Evolutionary conservation across 2,113 vertebrate species (phyloP), one percentile per base, ranked within the genome.

Genomic region (Platichthys stellatus): DNA sequence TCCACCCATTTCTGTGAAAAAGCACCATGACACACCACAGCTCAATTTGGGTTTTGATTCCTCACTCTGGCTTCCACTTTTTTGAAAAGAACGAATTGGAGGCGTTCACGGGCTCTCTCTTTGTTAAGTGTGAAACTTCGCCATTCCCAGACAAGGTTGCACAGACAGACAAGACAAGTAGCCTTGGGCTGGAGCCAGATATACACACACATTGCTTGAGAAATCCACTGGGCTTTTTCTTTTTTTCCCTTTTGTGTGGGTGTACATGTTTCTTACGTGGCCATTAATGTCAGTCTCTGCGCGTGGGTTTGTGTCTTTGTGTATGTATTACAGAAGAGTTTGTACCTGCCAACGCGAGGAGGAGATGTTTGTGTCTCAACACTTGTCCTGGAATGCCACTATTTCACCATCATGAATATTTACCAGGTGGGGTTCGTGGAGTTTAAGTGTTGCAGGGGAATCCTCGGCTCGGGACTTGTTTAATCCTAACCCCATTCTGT

Each of bases 381-480:
- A 53, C 26, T 78, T 40, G 20, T 85, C 63, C 47, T 61, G 59
- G 72, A 81, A 83, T 69, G 72, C 38, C 74, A 63, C 64, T 43
- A 2, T 83, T 81, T 66, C 57, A 67, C 69, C 18, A 40, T 61
- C 82, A 85, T 91, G 76, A 89, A 92, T 93, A 90, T 92, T 87
- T 75, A 90, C 66, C 49, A 49, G 23, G 26, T 54, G 40, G 78
- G 58, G 78, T 89, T 87, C 61, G 69, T 1, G 2, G 75, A 78
- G 81, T 87, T 82, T 51, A 75, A 82, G 81, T 76, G 72, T 86
- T 54, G 18, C 54, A 45, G 67, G 84, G 88, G 80, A 76, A 78
- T 90, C 82, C 76, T 87, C 75, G 5, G 59, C 72, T 68, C 65
- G 79, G 82, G 82, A 81, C 57, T 85, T 79, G 82, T 83, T 86